These are phyloP conservation scores for Brachyalestes nurse DNA, from an alignment of 2,797 vertebrate species.

Conservation along the genomic window DNA sequence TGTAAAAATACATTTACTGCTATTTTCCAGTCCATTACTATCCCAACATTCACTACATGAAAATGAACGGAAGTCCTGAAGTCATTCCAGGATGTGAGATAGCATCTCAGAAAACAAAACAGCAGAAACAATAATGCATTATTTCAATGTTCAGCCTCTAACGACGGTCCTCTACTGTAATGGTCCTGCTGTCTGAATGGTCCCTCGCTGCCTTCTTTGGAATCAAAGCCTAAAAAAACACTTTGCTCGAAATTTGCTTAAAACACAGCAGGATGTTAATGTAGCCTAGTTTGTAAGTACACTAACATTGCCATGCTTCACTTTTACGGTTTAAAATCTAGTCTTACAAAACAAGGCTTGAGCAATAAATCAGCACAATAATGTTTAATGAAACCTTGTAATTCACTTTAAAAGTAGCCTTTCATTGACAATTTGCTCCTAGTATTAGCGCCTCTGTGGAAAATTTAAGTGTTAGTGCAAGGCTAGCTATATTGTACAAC, in stretches of 20 bases:
- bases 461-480: too few species aligned
- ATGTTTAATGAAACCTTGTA: too few species aligned
- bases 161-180: constrained; percentile 57
- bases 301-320: constrained; percentile 41
- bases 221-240: constrained; percentile 52
- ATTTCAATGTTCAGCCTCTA: constrained; percentile 59
- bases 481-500: too few species aligned
- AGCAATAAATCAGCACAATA: too few species aligned
- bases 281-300: constrained; percentile 53
- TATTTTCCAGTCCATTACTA: constrained; percentile 64
- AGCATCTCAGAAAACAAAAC: constrained; percentile 60
- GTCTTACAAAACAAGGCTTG: too few species aligned
- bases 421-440: too few species aligned
- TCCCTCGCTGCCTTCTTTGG: constrained; percentile 57
- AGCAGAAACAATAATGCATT: constrained; percentile 65
- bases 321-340: constrained; percentile 33
- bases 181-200: constrained; percentile 45
- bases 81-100: constrained; percentile 63
- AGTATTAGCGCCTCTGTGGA: too few species aligned
- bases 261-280: constrained; percentile 50
- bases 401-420: too few species aligned
- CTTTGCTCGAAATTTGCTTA: constrained; percentile 48
- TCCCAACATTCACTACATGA: constrained; percentile 59
- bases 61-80: constrained; percentile 64
- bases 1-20: constrained; percentile 60